A percentile compares a stretch with the other conserved stretches of the same genome.
Conservation (phyloP, 1,140 invertebrate genomes). For the Penaeus indicus region DNA sequence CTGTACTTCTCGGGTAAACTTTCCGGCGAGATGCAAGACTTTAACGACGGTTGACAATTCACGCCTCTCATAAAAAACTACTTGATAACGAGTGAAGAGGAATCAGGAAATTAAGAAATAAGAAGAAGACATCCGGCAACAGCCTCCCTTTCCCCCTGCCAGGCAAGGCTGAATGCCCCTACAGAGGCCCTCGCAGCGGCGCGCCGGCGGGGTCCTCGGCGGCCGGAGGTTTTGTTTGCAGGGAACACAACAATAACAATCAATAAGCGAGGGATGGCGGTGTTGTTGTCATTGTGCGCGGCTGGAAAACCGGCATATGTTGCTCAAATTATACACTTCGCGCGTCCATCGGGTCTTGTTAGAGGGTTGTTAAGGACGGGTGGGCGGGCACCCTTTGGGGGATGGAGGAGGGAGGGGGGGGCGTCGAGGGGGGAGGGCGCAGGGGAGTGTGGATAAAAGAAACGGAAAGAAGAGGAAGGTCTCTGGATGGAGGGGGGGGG, state of each 20-base stretch:
- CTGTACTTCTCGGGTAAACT: too few relatives aligned
- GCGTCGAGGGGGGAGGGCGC: background rate
- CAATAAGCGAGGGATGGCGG: conserved; percentile 44
- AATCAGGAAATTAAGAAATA: background rate
- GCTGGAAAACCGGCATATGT: conserved; percentile 56
- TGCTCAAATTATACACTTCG: conserved; percentile 51
- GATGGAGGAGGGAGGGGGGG: background rate
- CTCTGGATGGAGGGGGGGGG: background rate
- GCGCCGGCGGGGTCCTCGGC: background rate
- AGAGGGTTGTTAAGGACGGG: background rate
- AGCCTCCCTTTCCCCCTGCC: background rate
- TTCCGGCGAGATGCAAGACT: too few relatives aligned
- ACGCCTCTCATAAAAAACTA: too few relatives aligned
- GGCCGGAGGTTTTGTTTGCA: conserved; percentile 28
- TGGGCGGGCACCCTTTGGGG: too few relatives aligned
- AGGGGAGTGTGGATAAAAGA: conserved; percentile 9
- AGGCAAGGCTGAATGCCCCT: background rate
- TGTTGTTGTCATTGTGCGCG: conserved; percentile 47
- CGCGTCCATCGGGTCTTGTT: conserved; percentile 33
- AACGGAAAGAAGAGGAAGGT: background rate
- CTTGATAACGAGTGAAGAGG: background rate
- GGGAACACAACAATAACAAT: conserved; percentile 53
- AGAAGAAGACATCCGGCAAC: background rate
- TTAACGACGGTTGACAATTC: too few relatives aligned
- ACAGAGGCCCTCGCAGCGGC: background rate